phyloP scores from a whole-genome alignment of 1,140 invertebrate species.

The Cotesia typhae region DNA sequence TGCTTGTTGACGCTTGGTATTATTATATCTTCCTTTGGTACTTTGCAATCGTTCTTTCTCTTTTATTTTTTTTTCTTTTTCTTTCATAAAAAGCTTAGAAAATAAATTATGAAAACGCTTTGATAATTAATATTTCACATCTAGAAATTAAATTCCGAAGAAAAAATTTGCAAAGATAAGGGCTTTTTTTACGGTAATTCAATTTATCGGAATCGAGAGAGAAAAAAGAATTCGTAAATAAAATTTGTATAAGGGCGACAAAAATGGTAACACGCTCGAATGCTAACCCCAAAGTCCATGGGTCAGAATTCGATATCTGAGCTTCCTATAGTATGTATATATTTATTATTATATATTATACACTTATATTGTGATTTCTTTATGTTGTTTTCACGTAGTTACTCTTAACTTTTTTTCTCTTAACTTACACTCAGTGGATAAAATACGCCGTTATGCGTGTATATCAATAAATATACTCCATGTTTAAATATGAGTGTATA shows the following conservation, averaged over 20 bases:
- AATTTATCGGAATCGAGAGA: conserved; percentile 8
- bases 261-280: conserved; percentile 59
- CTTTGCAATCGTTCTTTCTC: conserved; percentile 12
- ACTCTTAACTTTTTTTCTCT: conserved; percentile 25
- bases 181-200: neutral
- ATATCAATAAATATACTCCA: neutral
- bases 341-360: no score
- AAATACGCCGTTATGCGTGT: conserved; percentile 44
- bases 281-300: conserved; percentile 53
- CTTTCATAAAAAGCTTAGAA: no score
- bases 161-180: no score
- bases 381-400: conserved; percentile 56
- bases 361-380: conserved; percentile 41
- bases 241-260: conserved; percentile 55
- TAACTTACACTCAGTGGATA: conserved; percentile 38
- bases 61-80: neutral
- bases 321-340: no score
- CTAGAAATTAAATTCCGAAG: no score
- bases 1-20: conserved; percentile 11
- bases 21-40: conserved; percentile 8
- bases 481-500: no score
- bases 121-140: no score
- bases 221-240: conserved; percentile 55
- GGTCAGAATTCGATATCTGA: conserved; percentile 52
- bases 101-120: neutral